phyloP scores from a whole-genome alignment of 1,140 invertebrate species.

The Drosophila sp. region DNA sequence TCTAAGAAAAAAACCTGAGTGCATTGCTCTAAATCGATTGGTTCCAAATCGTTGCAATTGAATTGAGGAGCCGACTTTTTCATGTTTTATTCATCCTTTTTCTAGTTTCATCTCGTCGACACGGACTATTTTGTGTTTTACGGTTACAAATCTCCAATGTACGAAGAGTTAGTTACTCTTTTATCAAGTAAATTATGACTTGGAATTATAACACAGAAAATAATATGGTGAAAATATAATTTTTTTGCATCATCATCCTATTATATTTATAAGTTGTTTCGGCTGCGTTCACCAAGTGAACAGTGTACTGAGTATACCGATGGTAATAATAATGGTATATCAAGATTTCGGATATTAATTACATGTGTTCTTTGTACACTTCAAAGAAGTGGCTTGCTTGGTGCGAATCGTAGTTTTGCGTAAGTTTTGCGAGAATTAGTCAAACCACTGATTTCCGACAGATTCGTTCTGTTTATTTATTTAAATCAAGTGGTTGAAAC shows the following conservation, averaged over 20 bases:
- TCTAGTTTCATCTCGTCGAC: constrained; percentile 59
- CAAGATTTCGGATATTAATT: too few species aligned
- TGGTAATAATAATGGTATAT: too few species aligned
- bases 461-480: too few species aligned
- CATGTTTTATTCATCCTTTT: constrained; percentile 39
- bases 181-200: constrained; percentile 53
- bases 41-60: constrained; percentile 74
- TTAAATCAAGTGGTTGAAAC: too few species aligned
- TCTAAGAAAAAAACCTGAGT: constrained; percentile 65
- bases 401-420: too few species aligned
- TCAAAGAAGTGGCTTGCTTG: too few species aligned
- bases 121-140: constrained; percentile 67
- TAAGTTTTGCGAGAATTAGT: too few species aligned
- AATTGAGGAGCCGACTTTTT: constrained; percentile 50
- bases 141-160: constrained; percentile 39
- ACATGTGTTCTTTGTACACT: too few species aligned
- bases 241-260: constrained; percentile 65
- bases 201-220: constrained; percentile 28
- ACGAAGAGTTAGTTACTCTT: constrained; percentile 63
- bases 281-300: background rate
- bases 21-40: constrained; percentile 61
- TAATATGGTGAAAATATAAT: constrained; percentile 67
- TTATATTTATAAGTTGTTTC: constrained; percentile 52
- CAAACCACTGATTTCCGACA: too few species aligned
- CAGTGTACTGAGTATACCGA: too few species aligned